These are phyloP conservation scores for Lithobates pipiens DNA, from an alignment of 2,797 vertebrate genomes.

Conservation along the genomic window DNA sequence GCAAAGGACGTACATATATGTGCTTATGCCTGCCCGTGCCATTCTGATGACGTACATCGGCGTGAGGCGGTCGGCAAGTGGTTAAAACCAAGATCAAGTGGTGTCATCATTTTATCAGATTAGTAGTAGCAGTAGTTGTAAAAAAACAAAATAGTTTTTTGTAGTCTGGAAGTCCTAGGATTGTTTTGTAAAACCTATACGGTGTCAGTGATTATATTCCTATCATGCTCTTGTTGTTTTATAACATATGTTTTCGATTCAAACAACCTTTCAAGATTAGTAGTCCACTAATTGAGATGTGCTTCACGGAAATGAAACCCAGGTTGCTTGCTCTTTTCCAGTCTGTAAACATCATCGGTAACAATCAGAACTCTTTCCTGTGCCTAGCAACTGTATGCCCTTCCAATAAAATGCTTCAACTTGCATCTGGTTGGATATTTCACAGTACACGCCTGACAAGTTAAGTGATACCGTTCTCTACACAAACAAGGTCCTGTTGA, in stretches of 20 bases:
- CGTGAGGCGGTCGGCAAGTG: too few species aligned
- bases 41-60: too few species aligned
- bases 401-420: neutral
- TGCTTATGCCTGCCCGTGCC: too few species aligned
- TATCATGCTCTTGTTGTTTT: neutral
- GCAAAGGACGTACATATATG: too few species aligned
- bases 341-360: constrained; percentile 6
- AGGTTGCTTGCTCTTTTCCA: constrained; percentile 6
- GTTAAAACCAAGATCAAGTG: too few species aligned
- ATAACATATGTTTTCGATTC: neutral
- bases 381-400: constrained; percentile 1
- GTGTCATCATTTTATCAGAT: neutral
- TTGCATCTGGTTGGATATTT: neutral
- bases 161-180: neutral
- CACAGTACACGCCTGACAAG: neutral
- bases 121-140: neutral
- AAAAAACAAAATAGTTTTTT: neutral
- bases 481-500: constrained; percentile 2
- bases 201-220: neutral
- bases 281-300: neutral
- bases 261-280: neutral
- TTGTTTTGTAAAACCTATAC: neutral
- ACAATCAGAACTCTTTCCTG: constrained; percentile 5
- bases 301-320: neutral
- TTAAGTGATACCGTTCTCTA: neutral